phyloP scores from a whole-genome alignment of 2,888 invertebrate species.

The Galerucella nymphaeae region DNA sequence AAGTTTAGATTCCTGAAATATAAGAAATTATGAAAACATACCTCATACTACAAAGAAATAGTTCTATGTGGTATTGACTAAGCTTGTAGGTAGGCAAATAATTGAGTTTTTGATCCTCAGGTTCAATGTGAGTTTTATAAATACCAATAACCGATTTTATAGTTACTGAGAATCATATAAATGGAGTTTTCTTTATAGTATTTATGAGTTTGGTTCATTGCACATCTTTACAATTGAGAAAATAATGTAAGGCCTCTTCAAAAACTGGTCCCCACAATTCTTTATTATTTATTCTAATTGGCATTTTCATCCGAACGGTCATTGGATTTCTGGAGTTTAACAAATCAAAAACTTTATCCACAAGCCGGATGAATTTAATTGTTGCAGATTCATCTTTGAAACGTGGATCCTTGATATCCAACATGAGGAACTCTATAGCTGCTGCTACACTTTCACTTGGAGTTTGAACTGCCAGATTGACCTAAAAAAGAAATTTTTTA shows the following conservation, averaged over 20 bases:
- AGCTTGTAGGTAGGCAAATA: constrained; percentile 31
- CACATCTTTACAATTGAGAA: too few species aligned
- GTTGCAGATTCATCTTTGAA: too few species aligned
- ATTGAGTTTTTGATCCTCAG: constrained; percentile 11
- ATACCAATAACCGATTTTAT: constrained; percentile 25
- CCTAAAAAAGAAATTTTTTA: constrained; percentile 6
- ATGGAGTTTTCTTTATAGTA: constrained; percentile 28
- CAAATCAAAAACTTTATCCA: constrained; percentile 22
- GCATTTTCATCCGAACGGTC: constrained; percentile 15
- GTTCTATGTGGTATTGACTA: constrained; percentile 37
- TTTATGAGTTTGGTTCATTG: too few species aligned
- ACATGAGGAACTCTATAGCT: constrained; percentile 18
- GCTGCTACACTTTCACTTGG: constrained; percentile 15
- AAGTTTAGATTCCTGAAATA: too few species aligned
- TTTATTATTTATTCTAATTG: constrained; percentile 21
- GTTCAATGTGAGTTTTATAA: constrained; percentile 21
- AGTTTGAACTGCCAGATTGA: constrained; percentile 20
- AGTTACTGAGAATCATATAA: constrained; percentile 24
- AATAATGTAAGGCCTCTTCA: constrained; percentile 15
- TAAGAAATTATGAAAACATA: too few species aligned
- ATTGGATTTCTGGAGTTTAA: constrained; percentile 24
- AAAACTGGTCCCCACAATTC: constrained; percentile 14
- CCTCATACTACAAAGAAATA: constrained; percentile 31
- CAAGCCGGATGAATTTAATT: too few species aligned
- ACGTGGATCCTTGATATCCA: constrained; percentile 15